Conservation (phyloP, 2,113 vertebrate genomes). For the Notothenia rossii region DNA sequence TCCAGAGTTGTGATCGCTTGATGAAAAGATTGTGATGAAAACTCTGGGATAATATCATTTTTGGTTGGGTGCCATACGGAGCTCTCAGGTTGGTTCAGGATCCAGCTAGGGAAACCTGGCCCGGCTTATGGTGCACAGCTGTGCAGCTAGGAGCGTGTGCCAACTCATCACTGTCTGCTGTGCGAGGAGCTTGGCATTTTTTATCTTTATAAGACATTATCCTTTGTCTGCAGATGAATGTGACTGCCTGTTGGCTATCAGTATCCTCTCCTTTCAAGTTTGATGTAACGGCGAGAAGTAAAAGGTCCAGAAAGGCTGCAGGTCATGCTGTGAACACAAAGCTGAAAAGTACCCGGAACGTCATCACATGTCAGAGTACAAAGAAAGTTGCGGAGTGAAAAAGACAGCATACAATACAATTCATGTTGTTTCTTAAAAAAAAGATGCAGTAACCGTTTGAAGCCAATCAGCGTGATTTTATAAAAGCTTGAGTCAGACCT, state of each 20-base stretch:
- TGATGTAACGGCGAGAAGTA: conserved; percentile 16
- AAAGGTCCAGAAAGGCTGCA: conserved; percentile 18
- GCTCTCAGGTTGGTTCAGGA: conserved; percentile 74
- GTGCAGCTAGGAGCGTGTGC: conserved; percentile 52
- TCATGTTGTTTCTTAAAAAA: conserved; percentile 13
- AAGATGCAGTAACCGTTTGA: conserved; percentile 21
- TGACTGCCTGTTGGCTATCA: conserved; percentile 55
- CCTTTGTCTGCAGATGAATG: conserved; percentile 56
- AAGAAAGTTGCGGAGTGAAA: background rate
- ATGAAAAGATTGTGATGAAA: conserved; percentile 82
- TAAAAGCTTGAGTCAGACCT: conserved; percentile 29
- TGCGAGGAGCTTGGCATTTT: conserved; percentile 66
- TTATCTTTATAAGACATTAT: conserved; percentile 63
- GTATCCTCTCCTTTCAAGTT: conserved; percentile 35
- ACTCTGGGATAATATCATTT: conserved; percentile 78
- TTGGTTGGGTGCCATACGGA: conserved; percentile 75
- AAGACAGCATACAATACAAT: conserved; percentile 7
- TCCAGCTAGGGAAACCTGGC: conserved; percentile 69
- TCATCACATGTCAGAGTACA: conserved; percentile 30
- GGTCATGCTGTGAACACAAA: conserved; percentile 26
- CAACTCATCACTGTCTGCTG: conserved; percentile 73
- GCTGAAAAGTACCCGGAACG: conserved; percentile 19
- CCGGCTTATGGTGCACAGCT: conserved; percentile 70
- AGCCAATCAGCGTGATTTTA: conserved; percentile 58
- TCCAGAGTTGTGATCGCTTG: conserved; percentile 71